phyloP scores from a whole-genome alignment of 2,113 vertebrate genomes.

The Centropus bengalensis region DNA sequence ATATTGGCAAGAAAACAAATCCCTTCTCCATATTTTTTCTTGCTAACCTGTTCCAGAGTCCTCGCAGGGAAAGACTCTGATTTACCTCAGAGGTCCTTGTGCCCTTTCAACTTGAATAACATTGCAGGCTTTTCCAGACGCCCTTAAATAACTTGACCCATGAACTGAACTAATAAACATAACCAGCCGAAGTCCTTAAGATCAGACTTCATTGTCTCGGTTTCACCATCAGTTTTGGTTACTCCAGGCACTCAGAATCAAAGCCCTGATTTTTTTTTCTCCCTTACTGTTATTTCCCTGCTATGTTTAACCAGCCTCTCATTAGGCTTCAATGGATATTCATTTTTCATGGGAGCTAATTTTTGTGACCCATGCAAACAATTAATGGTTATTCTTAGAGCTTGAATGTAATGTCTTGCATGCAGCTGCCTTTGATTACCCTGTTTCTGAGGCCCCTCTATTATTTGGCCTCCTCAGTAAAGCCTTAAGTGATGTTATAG shows the following conservation, averaged over 20 bases:
- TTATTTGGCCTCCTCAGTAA: constrained; percentile 62
- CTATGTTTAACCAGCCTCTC: not conserved
- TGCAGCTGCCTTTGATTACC: constrained; percentile 75
- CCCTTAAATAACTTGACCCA: not conserved
- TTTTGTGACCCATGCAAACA: constrained; percentile 31
- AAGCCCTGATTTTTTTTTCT: not conserved
- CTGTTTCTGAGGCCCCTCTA: constrained; percentile 56
- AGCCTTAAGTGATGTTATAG: constrained; percentile 48
- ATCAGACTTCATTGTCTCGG: not conserved
- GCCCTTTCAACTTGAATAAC: constrained; percentile 13
- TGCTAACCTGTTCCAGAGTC: not conserved
- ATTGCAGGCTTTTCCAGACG: not conserved
- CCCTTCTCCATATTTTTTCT: not conserved
- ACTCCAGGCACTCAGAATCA: not conserved
- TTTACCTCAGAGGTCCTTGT: not conserved
- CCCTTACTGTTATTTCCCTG: not conserved
- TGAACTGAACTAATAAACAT: not conserved
- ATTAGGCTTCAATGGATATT: constrained; percentile 37
- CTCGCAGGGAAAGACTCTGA: not conserved
- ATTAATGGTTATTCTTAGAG: constrained; percentile 54
- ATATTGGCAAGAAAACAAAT: not conserved
- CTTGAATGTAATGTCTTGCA: constrained; percentile 15
- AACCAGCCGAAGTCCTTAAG: not conserved
- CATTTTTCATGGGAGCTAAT: constrained; percentile 25
- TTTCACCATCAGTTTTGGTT: not conserved